Base-by-base conservation (phyloP, 2,888 invertebrate genomes). In the Parnassius smintheus region DNA sequence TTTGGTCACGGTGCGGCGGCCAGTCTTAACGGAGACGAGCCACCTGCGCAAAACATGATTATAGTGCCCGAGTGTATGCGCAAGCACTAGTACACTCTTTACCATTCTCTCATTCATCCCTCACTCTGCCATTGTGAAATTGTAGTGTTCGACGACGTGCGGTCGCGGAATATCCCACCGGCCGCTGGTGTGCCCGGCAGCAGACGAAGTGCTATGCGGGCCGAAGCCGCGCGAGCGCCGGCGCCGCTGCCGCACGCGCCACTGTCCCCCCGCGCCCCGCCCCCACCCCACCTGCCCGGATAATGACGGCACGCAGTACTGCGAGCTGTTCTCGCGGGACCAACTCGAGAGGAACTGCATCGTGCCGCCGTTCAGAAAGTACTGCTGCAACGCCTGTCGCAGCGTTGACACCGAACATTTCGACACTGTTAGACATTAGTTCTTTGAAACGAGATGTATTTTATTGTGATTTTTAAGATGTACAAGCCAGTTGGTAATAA, bases 121-220 rank as follows among this genome's bases (percentile, higher is more conserved):
- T 25, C 25, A 25, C 25, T 25, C 3, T 25, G 1, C n/a, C n/a
- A 46, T n/a, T 46, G 7, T 4, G 45, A 62, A 18, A 53, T 81
- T 78, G n/a, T 75, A 95, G 94, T 95, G 95, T 78, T 94, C 94
- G 1, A 84, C 92, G 48, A 92, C 89, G 0, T 94, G 94, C 72
- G 94, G 94, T 0, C 86, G 87, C 1, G 94, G 94, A 1, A 73
- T 93, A 2, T 92, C 94, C 11, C 85, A 86, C 1, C 88, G 94
- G 2, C 91, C 93, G 0, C 83, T 93, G 0, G 75, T 86, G 2
- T 94, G 94, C 69, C 91, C 93, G 0, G 92, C 93, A 0, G 71
- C 89, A 0, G 81, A 90, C 62, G 92, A 87, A 1, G 75, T 80
- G 9, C 84, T 91, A 0, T 94, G 94, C 74, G 94, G 93, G 0